Evolutionary conservation across 2,888 invertebrate species (phyloP), one percentile per base, ranked within the genome.

Genomic region (Ichneumon xanthorius): DNA sequence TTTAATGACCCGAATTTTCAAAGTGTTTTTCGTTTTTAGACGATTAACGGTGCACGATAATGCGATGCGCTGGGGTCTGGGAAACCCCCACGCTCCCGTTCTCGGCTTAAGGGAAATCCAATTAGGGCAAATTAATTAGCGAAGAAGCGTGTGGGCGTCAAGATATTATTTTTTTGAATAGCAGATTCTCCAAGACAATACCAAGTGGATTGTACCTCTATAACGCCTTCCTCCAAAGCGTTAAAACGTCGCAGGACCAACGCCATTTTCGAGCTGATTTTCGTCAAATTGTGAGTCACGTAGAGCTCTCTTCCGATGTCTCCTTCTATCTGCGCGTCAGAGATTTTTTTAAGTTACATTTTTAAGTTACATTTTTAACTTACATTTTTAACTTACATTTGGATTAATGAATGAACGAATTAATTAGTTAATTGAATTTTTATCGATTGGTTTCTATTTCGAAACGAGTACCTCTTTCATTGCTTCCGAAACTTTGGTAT

Each of bases 261-360:
- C 0, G 87, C 70, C 80, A 92, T 85, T 80, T 88, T 90, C 5
- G 89, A 70, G 63, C 88, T 89, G 16, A 92, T 89, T 63, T 89
- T 90, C 19, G 93, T 93, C 75, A 93, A 80, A 55, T 89, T 88
- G 73, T 91, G 91, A 22, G 93, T 93, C 1, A 93, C 86, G 48
- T 88, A 87, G 2, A 93, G 82, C 79, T 93, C 93, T 53, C 87
- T 88, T 1, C 89, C 90, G 3, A 93, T 90, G 72, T 93, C 93
- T 0, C 87, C 86, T 76, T 91, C 90, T 79, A 93, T 92, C 93
- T 93, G 53, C n/a, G 55, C 14, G 58, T 11, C 40, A 45, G 14
- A 37, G 30, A 72, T n/a, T 40, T n/a, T 26, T 33, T 26, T 22
- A 22, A 22, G 1, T 22, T 1, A 26, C 53, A 30, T 14, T 14